A percentile compares a stretch with the other conserved stretches of the same genome.
These are phyloP conservation scores for Andrena marginata DNA, from an alignment of 2,888 invertebrate species.

Conservation along the genomic window DNA sequence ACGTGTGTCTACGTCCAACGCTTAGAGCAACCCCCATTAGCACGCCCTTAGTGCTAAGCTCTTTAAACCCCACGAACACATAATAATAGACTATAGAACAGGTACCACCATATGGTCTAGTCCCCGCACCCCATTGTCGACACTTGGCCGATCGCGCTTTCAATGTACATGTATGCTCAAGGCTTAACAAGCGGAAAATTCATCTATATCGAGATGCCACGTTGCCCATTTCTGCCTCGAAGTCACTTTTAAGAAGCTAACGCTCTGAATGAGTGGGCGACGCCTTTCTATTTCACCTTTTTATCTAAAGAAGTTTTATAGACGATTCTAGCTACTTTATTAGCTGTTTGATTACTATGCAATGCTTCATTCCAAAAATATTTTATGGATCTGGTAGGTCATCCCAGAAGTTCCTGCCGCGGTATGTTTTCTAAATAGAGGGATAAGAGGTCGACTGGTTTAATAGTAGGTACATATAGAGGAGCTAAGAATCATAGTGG, in stretches of 20 bases:
- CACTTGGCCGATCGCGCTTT: constrained; percentile 66
- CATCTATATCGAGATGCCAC: constrained; percentile 78
- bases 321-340: too few relatives aligned
- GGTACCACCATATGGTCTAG: constrained; percentile 83
- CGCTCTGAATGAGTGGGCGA: not conserved
- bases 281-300: not conserved
- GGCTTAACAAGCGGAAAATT: constrained; percentile 83
- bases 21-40: constrained; percentile 74
- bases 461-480: too few relatives aligned
- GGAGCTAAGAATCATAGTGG: too few relatives aligned
- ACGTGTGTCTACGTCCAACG: constrained; percentile 65
- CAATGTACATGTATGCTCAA: constrained; percentile 74
- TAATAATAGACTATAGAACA: constrained; percentile 83
- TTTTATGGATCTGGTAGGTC: too few relatives aligned
- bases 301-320: not conserved
- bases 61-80: constrained; percentile 80
- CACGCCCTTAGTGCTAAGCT: constrained; percentile 76
- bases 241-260: constrained; percentile 2
- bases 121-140: constrained; percentile 74
- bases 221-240: constrained; percentile 77
- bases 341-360: not conserved
- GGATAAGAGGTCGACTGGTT: too few relatives aligned
- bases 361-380: not conserved
- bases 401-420: too few relatives aligned
- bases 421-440: too few relatives aligned